phyloP scores from a whole-genome alignment of 2,797 vertebrate genomes.

The Alexandromys oeconomus region DNA sequence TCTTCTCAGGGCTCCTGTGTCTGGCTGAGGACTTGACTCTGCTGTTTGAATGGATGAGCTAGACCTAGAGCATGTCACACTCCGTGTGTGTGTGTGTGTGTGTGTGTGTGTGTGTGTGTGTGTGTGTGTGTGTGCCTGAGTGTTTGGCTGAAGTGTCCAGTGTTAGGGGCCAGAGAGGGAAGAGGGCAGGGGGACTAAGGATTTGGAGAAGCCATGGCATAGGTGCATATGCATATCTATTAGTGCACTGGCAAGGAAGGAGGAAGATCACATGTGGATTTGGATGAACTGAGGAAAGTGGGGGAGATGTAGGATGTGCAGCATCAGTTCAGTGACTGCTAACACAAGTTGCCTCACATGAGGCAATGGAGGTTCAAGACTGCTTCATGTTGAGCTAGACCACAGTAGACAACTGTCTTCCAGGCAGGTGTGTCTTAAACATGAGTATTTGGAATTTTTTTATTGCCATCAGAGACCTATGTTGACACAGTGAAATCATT shows the following conservation, averaged over 20 bases:
- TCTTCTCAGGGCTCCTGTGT: background rate
- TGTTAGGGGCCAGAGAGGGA: background rate
- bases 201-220: background rate
- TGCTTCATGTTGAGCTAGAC: background rate
- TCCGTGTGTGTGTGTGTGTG: background rate
- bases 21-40: background rate
- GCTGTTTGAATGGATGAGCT: background rate
- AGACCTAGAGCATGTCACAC: background rate
- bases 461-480: background rate
- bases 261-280: background rate
- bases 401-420: background rate
- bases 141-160: background rate
- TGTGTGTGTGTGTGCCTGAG: fast-evolving
- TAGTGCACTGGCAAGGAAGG: background rate
- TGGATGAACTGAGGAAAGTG: background rate
- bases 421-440: background rate
- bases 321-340: background rate
- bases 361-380: background rate
- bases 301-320: background rate
- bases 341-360: background rate
- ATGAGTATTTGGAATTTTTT: background rate
- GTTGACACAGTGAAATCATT: background rate
- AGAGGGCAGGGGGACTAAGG: background rate
- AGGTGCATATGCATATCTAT: background rate
- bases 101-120: background rate